These are phyloP conservation scores for Balearica regulorum DNA, from an alignment of 2,797 vertebrate genomes.

Conservation along the genomic window DNA sequence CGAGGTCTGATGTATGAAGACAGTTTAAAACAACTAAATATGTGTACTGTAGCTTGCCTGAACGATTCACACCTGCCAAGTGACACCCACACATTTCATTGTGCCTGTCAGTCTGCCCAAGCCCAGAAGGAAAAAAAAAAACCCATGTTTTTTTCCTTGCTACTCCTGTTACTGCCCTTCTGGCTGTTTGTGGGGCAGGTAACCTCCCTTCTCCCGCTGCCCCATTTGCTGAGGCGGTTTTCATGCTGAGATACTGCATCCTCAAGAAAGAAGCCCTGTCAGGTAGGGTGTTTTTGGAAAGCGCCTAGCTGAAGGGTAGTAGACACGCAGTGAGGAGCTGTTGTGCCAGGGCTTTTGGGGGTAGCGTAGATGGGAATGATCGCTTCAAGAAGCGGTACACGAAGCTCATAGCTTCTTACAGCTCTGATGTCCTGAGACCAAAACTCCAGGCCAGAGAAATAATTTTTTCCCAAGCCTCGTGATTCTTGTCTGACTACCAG, in stretches of 20 bases:
- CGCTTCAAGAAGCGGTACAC: background rate
- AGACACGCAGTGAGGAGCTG: background rate
- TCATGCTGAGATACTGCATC: background rate
- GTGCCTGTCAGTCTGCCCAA: slow-evolving; percentile 32
- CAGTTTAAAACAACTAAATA: slow-evolving; percentile 52
- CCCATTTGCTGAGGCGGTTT: background rate
- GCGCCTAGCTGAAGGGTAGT: background rate
- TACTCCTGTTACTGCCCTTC: background rate
- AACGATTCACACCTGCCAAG: slow-evolving; percentile 53
- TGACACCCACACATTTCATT: slow-evolving; percentile 45
- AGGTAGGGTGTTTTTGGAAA: background rate
- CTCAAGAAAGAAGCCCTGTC: background rate
- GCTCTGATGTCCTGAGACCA: background rate
- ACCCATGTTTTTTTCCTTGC: accelerated
- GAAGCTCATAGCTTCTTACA: background rate
- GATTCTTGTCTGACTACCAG: background rate
- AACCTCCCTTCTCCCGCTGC: background rate
- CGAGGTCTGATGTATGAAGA: slow-evolving; percentile 15
- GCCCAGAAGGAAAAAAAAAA: background rate
- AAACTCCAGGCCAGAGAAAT: background rate
- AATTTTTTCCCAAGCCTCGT: background rate
- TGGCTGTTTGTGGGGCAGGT: background rate
- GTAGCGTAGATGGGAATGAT: background rate
- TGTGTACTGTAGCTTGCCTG: slow-evolving; percentile 38
- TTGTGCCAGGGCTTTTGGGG: background rate